phyloP scores from a whole-genome alignment of 2,888 invertebrate species.

The Heliothis peltigera region DNA sequence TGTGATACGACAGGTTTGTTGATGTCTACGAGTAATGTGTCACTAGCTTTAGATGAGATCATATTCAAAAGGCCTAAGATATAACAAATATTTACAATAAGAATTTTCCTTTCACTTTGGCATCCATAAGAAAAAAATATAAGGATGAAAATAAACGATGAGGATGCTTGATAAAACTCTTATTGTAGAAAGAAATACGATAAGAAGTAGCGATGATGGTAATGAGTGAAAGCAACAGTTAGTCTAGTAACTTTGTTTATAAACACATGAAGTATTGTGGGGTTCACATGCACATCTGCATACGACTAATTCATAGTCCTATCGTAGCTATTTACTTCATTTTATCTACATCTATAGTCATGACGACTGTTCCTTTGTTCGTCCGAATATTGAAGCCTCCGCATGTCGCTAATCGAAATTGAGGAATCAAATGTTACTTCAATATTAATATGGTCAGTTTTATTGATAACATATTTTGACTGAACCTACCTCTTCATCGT shows the following conservation, averaged over 20 bases:
- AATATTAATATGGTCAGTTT: conserved; percentile 64
- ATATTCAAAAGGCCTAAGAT: conserved; percentile 44
- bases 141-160: conserved; percentile 39
- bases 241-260: conserved; percentile 90
- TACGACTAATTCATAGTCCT: conserved; percentile 77
- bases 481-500: conserved; percentile 88
- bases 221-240: conserved; percentile 81
- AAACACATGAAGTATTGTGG: conserved; percentile 89
- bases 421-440: conserved; percentile 77
- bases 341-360: conserved; percentile 86
- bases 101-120: conserved; percentile 60
- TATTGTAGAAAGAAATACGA: conserved; percentile 72
- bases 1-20: conserved; percentile 59
- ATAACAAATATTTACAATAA: conserved; percentile 66
- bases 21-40: conserved; percentile 64
- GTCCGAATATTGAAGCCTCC: conserved; percentile 80
- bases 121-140: conserved; percentile 45
- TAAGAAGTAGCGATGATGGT: conserved; percentile 71
- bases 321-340: conserved; percentile 74
- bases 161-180: conserved; percentile 69
- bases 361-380: conserved; percentile 87
- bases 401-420: conserved; percentile 83
- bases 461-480: conserved; percentile 73
- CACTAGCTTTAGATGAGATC: conserved; percentile 60
- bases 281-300: conserved; percentile 85